Evolutionary conservation across 92 coral and sea anemone genomes (phyloP).

Genomic region (Parazoanthus swiftii): DNA sequence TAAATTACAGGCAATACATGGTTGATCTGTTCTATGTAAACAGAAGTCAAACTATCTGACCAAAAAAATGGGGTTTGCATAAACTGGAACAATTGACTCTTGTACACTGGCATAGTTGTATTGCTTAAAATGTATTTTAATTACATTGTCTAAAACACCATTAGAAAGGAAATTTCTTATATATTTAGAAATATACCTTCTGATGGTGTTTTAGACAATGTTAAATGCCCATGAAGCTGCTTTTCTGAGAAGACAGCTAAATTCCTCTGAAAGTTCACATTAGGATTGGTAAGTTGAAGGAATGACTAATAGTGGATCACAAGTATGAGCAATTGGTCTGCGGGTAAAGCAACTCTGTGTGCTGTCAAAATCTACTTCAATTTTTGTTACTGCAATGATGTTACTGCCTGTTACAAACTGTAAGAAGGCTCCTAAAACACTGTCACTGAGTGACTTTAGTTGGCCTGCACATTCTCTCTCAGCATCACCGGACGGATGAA

Average conservation of each 20-base stretch:
- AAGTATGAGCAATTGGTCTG: constrained; percentile 56
- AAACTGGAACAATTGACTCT: not conserved
- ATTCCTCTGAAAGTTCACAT: constrained; percentile 45
- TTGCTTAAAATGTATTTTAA: constrained; percentile 6
- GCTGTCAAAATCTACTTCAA: constrained; percentile 40
- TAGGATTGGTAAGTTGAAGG: constrained; percentile 50
- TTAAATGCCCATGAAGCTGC: constrained; percentile 45
- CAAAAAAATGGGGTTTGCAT: not conserved
- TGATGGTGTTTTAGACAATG: constrained; percentile 5
- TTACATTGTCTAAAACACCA: constrained; percentile 16
- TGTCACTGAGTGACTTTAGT: constrained; percentile 48
- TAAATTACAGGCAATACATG: constrained; percentile 17
- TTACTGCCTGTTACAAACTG: constrained; percentile 49
- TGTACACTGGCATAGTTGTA: constrained; percentile 13
- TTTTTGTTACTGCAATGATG: constrained; percentile 33
- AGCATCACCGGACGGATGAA: constrained; percentile 42
- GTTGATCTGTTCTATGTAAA: constrained; percentile 11
- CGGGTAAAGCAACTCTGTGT: constrained; percentile 29
- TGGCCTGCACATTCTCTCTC: constrained; percentile 48
- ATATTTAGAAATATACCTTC: constrained; percentile 4
- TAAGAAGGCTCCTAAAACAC: constrained; percentile 15
- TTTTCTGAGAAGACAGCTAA: constrained; percentile 43
- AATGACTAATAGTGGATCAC: constrained; percentile 47
- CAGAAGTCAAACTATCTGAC: constrained; percentile 22
- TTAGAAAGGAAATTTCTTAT: constrained; percentile 19